Conservation (phyloP, 2,888 invertebrate genomes). For the Sympetrum striolatum region DNA sequence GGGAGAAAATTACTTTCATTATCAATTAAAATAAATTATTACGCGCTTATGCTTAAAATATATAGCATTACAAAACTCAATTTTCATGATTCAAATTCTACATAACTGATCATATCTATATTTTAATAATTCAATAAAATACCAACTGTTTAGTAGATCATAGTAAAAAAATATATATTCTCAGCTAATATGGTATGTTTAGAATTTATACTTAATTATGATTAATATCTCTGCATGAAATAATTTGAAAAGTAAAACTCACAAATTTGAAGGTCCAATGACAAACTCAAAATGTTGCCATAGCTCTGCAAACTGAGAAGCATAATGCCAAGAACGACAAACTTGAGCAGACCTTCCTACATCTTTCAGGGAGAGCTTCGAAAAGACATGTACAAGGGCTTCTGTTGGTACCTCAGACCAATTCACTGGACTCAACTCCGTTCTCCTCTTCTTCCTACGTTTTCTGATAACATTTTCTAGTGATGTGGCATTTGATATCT, state of each 20-base stretch:
- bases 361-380: conserved; percentile 13
- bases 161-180: too few species aligned
- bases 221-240: too few species aligned
- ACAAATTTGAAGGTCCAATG: conserved; percentile 11
- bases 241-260: not conserved
- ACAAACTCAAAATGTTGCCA: conserved; percentile 45
- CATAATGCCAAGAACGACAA: conserved; percentile 29
- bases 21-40: not conserved
- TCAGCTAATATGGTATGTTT: not conserved
- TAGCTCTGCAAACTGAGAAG: conserved; percentile 41
- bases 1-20: not conserved
- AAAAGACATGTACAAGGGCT: conserved; percentile 28
- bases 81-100: too few species aligned
- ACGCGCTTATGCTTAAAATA: not conserved
- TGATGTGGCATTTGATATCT: not conserved
- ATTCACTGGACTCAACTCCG: not conserved
- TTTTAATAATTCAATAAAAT: too few species aligned
- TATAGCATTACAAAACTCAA: too few species aligned
- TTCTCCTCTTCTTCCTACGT: not conserved
- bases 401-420: conserved; percentile 40
- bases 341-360: conserved; percentile 38
- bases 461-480: not conserved
- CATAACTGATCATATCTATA: too few species aligned
- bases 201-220: not conserved
- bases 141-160: too few species aligned